phyloP scores from a whole-genome alignment of 2,113 vertebrate species.

The Odontophorus gujanensis region DNA sequence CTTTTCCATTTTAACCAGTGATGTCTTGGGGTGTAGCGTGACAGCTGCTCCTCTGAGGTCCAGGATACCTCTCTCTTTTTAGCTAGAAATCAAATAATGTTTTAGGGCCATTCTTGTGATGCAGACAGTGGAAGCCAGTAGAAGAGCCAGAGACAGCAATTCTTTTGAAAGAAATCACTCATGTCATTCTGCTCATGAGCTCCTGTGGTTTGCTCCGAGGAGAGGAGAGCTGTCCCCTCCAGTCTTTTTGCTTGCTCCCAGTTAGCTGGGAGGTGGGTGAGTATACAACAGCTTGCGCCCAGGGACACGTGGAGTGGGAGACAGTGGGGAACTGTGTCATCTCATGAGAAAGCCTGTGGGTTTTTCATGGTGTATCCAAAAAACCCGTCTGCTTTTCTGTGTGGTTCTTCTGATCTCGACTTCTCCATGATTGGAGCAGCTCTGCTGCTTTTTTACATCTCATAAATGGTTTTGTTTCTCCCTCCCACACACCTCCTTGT shows the following conservation, averaged over 20 bases:
- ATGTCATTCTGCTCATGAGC: fast-evolving
- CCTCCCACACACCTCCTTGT: fast-evolving
- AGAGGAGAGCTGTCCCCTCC: neutral
- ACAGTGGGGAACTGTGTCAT: neutral
- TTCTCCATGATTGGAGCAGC: neutral
- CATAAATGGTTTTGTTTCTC: neutral
- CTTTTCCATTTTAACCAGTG: neutral
- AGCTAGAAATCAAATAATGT: neutral
- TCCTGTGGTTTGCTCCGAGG: neutral
- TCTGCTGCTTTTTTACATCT: neutral
- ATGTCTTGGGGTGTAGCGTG: neutral
- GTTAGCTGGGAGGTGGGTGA: neutral
- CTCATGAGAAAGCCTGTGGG: fast-evolving
- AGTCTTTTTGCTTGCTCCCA: neutral
- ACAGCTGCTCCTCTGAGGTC: neutral
- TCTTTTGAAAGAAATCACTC: neutral
- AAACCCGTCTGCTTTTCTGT: fast-evolving
- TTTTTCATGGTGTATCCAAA: neutral
- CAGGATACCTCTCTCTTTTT: neutral
- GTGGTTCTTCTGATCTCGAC: neutral
- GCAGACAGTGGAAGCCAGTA: neutral
- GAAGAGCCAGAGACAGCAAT: neutral
- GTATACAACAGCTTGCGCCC: fast-evolving
- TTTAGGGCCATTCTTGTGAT: neutral
- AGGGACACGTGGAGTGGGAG: fast-evolving